These are phyloP conservation scores for Xerus rutilus DNA, from an alignment of 2,797 vertebrate genomes.

Conservation along the genomic window DNA sequence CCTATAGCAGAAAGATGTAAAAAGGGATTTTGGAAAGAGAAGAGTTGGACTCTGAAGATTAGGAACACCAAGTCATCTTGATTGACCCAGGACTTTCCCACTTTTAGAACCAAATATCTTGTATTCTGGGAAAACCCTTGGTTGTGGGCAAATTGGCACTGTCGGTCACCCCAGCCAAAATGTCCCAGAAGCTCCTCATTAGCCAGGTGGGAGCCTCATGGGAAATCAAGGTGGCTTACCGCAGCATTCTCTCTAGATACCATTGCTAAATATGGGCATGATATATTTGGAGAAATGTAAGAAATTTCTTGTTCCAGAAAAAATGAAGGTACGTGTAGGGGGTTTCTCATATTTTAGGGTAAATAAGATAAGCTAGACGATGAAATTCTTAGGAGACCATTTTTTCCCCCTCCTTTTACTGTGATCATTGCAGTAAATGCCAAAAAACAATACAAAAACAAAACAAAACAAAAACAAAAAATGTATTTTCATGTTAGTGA, in stretches of 20 bases:
- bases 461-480: no score
- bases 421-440: background rate
- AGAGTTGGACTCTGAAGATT: background rate
- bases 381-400: background rate
- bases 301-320: background rate
- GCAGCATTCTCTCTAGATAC: background rate
- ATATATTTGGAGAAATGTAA: background rate
- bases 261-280: background rate
- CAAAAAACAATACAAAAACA: no score
- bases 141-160: background rate
- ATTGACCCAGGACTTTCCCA: background rate
- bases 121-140: background rate
- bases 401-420: background rate
- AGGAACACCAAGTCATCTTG: background rate
- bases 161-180: background rate
- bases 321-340: background rate
- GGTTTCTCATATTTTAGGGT: background rate
- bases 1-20: background rate
- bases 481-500: background rate
- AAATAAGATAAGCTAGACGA: background rate
- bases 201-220: background rate
- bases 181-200: background rate
- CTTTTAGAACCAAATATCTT: background rate
- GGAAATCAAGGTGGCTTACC: background rate
- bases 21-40: background rate